Base-by-base conservation (phyloP, 2,888 invertebrate genomes). In the Idaea straminata region DNA sequence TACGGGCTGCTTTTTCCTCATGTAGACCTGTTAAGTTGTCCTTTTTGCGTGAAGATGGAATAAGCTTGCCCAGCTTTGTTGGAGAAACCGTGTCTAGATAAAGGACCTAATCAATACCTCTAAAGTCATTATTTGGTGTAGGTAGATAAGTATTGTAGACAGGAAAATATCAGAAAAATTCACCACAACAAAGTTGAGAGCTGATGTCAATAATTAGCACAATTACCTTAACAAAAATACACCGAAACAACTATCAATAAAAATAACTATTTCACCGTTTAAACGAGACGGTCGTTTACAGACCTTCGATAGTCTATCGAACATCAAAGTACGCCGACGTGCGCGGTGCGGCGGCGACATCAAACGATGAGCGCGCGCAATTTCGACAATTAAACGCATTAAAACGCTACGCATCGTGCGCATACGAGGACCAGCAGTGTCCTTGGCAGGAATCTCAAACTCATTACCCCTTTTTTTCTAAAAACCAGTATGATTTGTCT, bases 311-410 rank as follows among this genome's bases (percentile, higher is more conserved):
- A 65, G 64, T 25, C 63, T 62, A 69, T 70, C 68, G 67, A 71
- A 69, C 69, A 16, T 62, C 59, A 62, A 62, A 67, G 69, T 66
- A 66, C 61, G 69, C 66, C 70, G 70, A 62, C 35, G 63, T 47
- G 25, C 57, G 35, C 25, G 5, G 35, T 60, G 66, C 70, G 83
- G 78, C 90, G 89, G 91, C 85, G 73, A 80, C 77, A 75, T 88
- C 87, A 91, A 91, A 90, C 77, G 78, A 72, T 76, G 69, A 74
- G 73, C 76, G 72, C 70, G 84, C 81, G 87, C 86, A 88, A 89
- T 91, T 91, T 89, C 86, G 90, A 90, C 91, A 91, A 92, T 92
- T 92, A 92, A 92, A 92, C 87, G 82, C 84, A 92, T 92, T 92
- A 92, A 92, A 92, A 87, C 82, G 84, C 88, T 84, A 82, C 79